phyloP scores from a whole-genome alignment of 2,113 vertebrate species.

The Pachycephala philippinensis region DNA sequence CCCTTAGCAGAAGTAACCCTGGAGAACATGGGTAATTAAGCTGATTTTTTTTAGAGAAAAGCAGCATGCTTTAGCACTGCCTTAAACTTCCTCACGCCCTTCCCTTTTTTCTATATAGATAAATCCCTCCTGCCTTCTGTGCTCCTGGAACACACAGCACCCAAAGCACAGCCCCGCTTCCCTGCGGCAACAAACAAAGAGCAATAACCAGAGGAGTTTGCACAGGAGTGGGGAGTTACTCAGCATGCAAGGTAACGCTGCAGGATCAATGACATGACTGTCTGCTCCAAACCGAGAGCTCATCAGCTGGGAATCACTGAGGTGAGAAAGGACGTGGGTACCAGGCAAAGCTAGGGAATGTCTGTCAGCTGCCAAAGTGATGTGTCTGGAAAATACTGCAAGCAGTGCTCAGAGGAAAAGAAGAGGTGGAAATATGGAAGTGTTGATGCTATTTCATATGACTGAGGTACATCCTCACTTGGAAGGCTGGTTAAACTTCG shows the following conservation, averaged over 20 bases:
- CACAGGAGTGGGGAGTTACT: background rate
- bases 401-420: background rate
- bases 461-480: background rate
- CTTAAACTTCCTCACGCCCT: background rate
- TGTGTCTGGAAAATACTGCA: background rate
- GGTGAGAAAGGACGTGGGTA: conserved; percentile 36
- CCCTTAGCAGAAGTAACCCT: background rate
- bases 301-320: conserved; percentile 10
- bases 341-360: background rate
- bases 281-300: conserved; percentile 24
- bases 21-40: background rate
- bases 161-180: background rate
- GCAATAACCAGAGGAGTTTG: background rate
- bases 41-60: background rate
- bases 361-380: conserved; percentile 21
- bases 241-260: background rate
- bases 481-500: background rate
- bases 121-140: background rate
- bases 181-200: background rate
- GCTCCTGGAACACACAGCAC: background rate
- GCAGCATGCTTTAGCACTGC: background rate
- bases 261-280: background rate
- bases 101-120: background rate
- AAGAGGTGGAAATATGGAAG: background rate
- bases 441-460: background rate